A percentile compares a stretch with the other conserved stretches of the same genome.
These are phyloP conservation scores for Heliornis fulica DNA, from an alignment of 2,113 vertebrate species.

Conservation along the genomic window DNA sequence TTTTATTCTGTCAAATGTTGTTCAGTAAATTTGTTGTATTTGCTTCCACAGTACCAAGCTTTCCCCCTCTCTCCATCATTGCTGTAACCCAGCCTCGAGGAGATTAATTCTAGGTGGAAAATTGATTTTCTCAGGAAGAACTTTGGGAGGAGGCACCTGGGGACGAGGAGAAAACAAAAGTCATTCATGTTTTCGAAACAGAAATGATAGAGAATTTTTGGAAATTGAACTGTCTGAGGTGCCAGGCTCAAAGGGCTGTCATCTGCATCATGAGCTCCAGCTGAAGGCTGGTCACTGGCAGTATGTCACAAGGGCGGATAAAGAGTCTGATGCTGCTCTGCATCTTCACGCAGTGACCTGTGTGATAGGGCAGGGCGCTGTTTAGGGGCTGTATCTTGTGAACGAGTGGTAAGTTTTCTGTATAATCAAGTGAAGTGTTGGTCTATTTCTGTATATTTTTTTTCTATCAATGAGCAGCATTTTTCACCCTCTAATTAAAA, in stretches of 20 bases:
- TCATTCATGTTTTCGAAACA: not conserved
- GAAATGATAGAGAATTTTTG: not conserved
- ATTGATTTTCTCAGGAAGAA: not conserved
- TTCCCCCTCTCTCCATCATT: not conserved
- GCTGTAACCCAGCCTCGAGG: not conserved
- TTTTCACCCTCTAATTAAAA: not conserved
- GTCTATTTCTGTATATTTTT: not conserved
- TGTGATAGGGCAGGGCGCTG: not conserved
- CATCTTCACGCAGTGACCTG: not conserved
- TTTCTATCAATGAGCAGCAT: not conserved
- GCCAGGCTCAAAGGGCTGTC: not conserved
- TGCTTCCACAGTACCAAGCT: not conserved
- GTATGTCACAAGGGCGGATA: fast-evolving
- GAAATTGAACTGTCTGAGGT: not conserved
- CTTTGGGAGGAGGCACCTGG: not conserved
- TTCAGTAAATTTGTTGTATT: not conserved
- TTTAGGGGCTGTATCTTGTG: not conserved
- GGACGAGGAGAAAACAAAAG: not conserved
- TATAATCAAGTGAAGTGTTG: not conserved
- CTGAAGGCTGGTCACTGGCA: not conserved
- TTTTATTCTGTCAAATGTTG: not conserved
- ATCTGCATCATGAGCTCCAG: not conserved
- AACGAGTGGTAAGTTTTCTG: not conserved
- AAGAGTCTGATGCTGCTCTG: not conserved
- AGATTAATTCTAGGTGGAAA: not conserved